Evolutionary conservation across 2,113 vertebrate genomes (phyloP).

Genomic region (Oxygymnocypris stewartii): DNA sequence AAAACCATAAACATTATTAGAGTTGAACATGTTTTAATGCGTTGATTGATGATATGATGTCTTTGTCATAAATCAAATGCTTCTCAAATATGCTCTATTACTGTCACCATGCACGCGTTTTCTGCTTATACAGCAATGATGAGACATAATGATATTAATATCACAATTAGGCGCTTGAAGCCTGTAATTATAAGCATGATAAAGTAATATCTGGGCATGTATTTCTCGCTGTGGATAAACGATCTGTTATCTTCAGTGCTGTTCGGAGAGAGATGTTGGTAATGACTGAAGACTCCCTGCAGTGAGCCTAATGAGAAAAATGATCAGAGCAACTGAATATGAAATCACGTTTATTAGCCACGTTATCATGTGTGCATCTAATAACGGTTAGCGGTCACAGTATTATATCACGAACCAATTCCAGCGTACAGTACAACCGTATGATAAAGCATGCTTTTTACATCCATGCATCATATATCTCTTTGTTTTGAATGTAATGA

Average conservation of each 20-base stretch:
- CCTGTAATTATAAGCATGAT: conserved; percentile 12
- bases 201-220: neutral
- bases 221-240: neutral
- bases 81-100: neutral
- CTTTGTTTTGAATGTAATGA: neutral
- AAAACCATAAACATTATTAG: too few species aligned
- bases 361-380: neutral
- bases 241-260: conserved; percentile 7
- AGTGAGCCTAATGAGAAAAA: neutral
- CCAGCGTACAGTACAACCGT: too few species aligned
- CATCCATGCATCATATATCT: too few species aligned
- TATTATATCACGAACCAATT: neutral
- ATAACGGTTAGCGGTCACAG: neutral
- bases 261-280: neutral
- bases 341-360: neutral
- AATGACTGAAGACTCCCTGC: conserved; percentile 8
- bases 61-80: neutral
- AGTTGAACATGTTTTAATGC: too few species aligned
- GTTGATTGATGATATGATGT: neutral
- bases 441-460: too few species aligned
- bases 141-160: neutral
- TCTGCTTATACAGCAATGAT: neutral
- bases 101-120: neutral
- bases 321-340: neutral
- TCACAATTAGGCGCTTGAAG: neutral